These are phyloP conservation scores for Heptranchias perlo DNA, from an alignment of 2,113 vertebrate genomes.

Conservation along the genomic window DNA sequence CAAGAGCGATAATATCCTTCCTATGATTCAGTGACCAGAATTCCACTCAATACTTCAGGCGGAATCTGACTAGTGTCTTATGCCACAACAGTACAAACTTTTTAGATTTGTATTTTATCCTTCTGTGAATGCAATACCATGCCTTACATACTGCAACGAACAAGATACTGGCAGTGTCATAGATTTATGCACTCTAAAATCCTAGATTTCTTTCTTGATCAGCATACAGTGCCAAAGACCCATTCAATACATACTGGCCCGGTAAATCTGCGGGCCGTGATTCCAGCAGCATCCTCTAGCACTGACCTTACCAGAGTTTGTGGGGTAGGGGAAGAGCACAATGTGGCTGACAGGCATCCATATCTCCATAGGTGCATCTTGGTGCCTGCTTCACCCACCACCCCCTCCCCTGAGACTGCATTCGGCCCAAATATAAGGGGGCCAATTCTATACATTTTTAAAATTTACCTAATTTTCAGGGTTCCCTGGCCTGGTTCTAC, in stretches of 20 bases:
- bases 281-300: background rate
- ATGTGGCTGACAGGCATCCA: background rate
- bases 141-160: background rate
- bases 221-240: too few relatives aligned
- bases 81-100: background rate
- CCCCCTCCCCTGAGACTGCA: background rate
- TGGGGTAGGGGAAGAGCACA: background rate
- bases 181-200: background rate
- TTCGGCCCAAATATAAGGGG: background rate
- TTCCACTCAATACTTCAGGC: background rate
- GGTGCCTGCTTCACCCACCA: background rate
- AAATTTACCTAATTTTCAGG: background rate
- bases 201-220: background rate
- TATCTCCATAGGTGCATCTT: background rate
- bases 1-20: background rate
- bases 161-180: background rate
- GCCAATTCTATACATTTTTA: background rate
- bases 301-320: background rate
- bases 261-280: background rate
- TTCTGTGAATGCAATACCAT: background rate
- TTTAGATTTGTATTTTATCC: background rate
- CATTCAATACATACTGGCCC: background rate
- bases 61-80: background rate
- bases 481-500: background rate
- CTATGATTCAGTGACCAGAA: background rate